Base-by-base conservation (phyloP, 2,888 invertebrate genomes). In the Notodonta ziczac region DNA sequence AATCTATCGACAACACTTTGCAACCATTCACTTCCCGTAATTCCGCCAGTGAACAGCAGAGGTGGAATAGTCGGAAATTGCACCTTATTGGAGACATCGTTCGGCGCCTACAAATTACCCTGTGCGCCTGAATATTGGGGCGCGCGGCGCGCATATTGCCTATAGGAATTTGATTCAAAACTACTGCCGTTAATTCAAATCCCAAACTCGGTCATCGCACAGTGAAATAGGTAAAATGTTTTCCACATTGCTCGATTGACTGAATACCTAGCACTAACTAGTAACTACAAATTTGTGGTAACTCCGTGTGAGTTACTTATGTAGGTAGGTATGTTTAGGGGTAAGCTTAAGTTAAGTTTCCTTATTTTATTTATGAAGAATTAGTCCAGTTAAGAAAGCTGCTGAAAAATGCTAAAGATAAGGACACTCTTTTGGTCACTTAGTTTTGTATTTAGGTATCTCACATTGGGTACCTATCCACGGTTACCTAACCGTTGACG, bases 31-130 rank as follows among this genome's bases (percentile, higher is more conserved):
- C 40, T 74, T 76, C 69, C 52, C 72, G 72, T 78, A 76, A 80
- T 79, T 75, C 72, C 75, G 59, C 63, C 71, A 62, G 74, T 70
- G 76, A 74, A 73, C 72, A 67, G 40, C 14, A 65, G 69, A 65
- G 69, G 69, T 70, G 83, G 76, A 80, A 82, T 80, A 72, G 73
- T 62, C 78, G 84, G 85, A 85, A 85, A 85, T 85, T 85, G 83
- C 81, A 78, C 83, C 81, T 79, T 81, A 86, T 86, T 83, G 84
- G 79, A 80, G 78, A 78, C 80, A 75, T 72, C 73, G 74, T 75
- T 70, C 74, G 74, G 66, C 72, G 80, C 78, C 78, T 78, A 76
- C 76, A 80, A 80, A 83, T 83, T 77, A 82, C 78, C 65, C 65
- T 70, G 70, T 64, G 66, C 59, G 63, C 67, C 59, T 67, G 69